phyloP scores from a whole-genome alignment of 1,140 invertebrate species.

The Drosophila burlai region DNA sequence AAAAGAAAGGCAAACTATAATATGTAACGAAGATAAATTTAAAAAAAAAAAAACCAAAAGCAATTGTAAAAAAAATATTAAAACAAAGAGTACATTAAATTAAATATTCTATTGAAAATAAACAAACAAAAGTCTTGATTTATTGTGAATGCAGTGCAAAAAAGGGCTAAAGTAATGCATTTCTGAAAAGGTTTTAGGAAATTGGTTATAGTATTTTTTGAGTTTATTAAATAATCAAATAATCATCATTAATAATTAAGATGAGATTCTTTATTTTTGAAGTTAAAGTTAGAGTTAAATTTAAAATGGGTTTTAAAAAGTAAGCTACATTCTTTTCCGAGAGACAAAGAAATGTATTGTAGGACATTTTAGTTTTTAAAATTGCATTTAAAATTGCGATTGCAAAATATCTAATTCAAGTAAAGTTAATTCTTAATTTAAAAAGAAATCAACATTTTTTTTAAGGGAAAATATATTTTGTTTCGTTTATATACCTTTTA shows the following conservation, averaged over 20 bases:
- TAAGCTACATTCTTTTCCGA: no score
- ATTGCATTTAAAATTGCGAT: background rate
- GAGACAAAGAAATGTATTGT: no score
- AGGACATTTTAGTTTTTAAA: background rate
- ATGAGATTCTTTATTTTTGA: no score
- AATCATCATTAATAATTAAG: no score
- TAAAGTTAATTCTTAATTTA: background rate
- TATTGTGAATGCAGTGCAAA: constrained; percentile 5
- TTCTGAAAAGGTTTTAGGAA: background rate
- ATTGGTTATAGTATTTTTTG: no score
- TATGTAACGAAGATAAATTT: constrained; percentile 56
- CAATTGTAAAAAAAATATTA: constrained; percentile 73
- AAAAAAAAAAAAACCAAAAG: constrained; percentile 59
- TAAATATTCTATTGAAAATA: constrained; percentile 71
- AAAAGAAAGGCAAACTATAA: constrained; percentile 35
- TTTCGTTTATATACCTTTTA: background rate
- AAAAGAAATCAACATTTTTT: background rate
- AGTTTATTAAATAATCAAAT: no score
- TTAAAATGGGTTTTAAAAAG: no score
- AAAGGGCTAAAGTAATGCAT: background rate
- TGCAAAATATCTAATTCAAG: no score
- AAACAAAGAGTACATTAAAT: constrained; percentile 70
- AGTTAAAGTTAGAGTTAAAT: no score
- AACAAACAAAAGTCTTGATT: constrained; percentile 16
- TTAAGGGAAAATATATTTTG: background rate